Conservation (phyloP, 1,140 invertebrate genomes). For the Calephelis virginiensis region DNA sequence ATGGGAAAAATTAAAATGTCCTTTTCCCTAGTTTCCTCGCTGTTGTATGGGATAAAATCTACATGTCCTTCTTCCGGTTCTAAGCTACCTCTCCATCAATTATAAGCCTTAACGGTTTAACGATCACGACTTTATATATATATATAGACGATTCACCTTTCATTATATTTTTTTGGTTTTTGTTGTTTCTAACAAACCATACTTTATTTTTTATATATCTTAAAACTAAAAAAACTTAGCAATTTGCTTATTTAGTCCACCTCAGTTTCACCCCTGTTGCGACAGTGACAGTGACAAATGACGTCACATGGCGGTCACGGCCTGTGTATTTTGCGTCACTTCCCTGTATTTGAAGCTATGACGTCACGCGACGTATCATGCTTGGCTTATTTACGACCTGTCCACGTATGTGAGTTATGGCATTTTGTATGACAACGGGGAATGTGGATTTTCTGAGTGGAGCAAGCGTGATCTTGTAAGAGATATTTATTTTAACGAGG, state of each 20-base stretch:
- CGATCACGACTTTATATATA: too few relatives aligned
- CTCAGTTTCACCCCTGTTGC: constrained; percentile 44
- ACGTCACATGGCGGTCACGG: constrained; percentile 49
- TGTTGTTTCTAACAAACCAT: too few relatives aligned
- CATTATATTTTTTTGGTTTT: too few relatives aligned
- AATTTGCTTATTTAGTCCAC: constrained; percentile 9
- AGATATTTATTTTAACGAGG: constrained; percentile 32
- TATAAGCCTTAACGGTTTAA: too few relatives aligned
- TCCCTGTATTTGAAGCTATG: constrained; percentile 27
- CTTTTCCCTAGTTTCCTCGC: too few relatives aligned
- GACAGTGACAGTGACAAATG: constrained; percentile 59
- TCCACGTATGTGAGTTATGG: constrained; percentile 59
- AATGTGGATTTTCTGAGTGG: constrained; percentile 43
- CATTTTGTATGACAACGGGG: constrained; percentile 43
- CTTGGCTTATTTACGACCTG: constrained; percentile 44
- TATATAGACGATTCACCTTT: too few relatives aligned
- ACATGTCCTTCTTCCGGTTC: too few relatives aligned
- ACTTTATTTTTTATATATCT: too few relatives aligned
- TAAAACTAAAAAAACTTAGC: neutral
- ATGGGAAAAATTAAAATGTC: too few relatives aligned
- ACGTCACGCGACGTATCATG: constrained; percentile 33
- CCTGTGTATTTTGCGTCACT: constrained; percentile 32
- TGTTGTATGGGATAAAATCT: too few relatives aligned
- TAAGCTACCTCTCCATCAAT: too few relatives aligned
- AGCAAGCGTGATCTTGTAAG: constrained; percentile 26